A percentile compares a stretch with the other conserved stretches of the same genome.
Evolutionary conservation across 2,797 vertebrate genomes (phyloP).

Genomic region (Australoheros facetus): DNA sequence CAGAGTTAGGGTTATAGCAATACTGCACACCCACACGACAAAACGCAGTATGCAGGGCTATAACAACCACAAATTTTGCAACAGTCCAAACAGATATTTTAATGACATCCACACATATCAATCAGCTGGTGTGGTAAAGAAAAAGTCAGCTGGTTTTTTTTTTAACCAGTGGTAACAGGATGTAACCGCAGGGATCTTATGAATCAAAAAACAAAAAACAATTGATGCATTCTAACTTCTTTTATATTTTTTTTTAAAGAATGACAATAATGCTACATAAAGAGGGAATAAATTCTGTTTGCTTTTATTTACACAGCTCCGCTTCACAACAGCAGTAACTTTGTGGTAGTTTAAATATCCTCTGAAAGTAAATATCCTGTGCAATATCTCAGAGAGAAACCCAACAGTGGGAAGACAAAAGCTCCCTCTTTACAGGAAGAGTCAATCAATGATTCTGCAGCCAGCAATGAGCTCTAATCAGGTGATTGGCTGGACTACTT

Average conservation of each 20-base stretch:
- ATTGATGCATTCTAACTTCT: not conserved
- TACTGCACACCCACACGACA: not conserved
- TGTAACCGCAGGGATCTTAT: not conserved
- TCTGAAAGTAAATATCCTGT: not conserved
- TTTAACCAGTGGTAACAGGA: no score
- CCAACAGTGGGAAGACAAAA: not conserved
- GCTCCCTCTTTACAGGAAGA: not conserved
- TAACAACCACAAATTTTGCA: not conserved
- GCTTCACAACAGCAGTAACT: not conserved
- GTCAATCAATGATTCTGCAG: conserved; percentile 20
- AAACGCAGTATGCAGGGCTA: not conserved
- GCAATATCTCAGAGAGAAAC: not conserved
- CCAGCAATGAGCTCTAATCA: not conserved
- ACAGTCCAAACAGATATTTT: not conserved
- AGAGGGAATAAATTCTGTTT: not conserved
- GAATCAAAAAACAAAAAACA: not conserved
- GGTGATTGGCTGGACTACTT: conserved; percentile 18
- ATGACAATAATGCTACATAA: conserved; percentile 1
- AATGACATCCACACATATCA: not conserved
- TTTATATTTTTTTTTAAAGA: not conserved
- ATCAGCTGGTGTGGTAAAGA: no score
- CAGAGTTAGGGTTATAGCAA: not conserved
- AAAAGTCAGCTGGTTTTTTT: no score
- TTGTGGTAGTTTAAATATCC: not conserved
- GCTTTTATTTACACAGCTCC: not conserved